A percentile compares a stretch with the other conserved stretches of the same genome.
Conservation (phyloP, 2,113 vertebrate species). For the Nannobrachium achirus region DNA sequence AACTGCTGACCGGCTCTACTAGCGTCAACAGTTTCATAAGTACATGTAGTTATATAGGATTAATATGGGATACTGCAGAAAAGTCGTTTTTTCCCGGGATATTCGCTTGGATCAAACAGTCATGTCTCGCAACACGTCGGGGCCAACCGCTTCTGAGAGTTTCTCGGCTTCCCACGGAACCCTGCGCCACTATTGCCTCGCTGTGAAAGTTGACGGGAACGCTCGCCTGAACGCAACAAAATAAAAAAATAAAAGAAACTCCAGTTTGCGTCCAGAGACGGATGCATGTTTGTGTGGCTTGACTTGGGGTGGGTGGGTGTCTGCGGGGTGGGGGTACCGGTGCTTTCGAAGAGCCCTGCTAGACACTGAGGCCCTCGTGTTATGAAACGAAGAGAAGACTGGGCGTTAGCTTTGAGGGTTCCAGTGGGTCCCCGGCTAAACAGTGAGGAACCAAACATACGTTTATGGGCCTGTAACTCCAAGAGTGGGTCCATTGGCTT, state of each 20-base stretch:
- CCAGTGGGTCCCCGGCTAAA: no score
- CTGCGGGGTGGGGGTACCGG: no score
- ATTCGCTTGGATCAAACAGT: slow-evolving; percentile 68
- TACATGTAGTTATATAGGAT: slow-evolving; percentile 80
- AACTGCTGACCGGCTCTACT: slow-evolving; percentile 73
- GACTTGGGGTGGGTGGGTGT: slow-evolving; percentile 30
- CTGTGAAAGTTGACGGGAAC: slow-evolving; percentile 51
- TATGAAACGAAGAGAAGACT: no score
- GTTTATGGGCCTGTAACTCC: no score
- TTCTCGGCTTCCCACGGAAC: slow-evolving; percentile 47
- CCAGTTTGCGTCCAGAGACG: slow-evolving; percentile 20
- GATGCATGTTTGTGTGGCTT: slow-evolving; percentile 28
- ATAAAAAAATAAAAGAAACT: slow-evolving; percentile 32
- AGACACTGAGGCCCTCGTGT: background rate
- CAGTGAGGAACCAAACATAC: no score
- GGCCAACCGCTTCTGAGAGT: slow-evolving; percentile 53
- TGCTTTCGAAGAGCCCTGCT: slow-evolving; percentile 22
- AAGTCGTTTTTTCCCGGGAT: slow-evolving; percentile 46
- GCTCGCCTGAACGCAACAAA: slow-evolving; percentile 51
- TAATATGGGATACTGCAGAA: slow-evolving; percentile 71
- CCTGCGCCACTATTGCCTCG: slow-evolving; percentile 60
- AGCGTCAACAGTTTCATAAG: slow-evolving; percentile 74
- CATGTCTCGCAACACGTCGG: slow-evolving; percentile 58
- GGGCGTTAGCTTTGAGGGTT: no score
- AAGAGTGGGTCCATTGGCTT: no score